Conservation (phyloP, 2,888 invertebrate genomes). For the Hirtodrosophila trivittata region DNA sequence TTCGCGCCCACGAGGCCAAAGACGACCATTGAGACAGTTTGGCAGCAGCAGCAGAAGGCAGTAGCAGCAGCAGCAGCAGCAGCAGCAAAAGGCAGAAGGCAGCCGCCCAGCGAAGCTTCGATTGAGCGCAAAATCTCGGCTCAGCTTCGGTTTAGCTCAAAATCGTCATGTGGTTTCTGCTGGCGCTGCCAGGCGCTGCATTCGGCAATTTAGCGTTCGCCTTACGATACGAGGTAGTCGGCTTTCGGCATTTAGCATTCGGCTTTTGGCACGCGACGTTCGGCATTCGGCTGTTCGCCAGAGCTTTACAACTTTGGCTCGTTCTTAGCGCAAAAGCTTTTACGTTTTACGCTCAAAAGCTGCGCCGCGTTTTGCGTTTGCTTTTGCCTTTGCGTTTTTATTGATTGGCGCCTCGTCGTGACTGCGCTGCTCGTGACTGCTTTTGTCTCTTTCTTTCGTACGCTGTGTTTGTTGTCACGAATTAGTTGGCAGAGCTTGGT, state of each 20-base stretch:
- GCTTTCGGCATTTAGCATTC: conserved; percentile 3
- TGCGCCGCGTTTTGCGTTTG: conserved; percentile 29
- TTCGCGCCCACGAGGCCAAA: conserved; percentile 74
- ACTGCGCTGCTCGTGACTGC: conserved; percentile 19
- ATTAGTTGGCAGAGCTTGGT: conserved; percentile 36
- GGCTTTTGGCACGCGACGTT: neutral
- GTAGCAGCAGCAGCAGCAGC: too few species aligned
- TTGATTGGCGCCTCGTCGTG: conserved; percentile 50
- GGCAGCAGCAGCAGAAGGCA: conserved; percentile 31
- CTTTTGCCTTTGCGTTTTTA: conserved; percentile 41
- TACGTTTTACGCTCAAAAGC: conserved; percentile 65
- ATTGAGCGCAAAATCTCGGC: conserved; percentile 51
- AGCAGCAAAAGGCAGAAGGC: too few species aligned
- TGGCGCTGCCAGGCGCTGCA: conserved; percentile 44
- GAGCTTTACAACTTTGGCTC: conserved; percentile 47
- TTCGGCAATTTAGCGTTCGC: conserved; percentile 22
- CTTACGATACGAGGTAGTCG: conserved; percentile 3
- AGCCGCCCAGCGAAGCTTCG: conserved; percentile 21
- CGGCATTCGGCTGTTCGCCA: conserved; percentile 4
- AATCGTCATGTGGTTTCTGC: conserved; percentile 63
- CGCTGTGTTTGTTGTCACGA: conserved; percentile 23
- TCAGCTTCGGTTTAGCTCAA: conserved; percentile 60
- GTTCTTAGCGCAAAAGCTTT: conserved; percentile 37
- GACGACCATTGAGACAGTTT: conserved; percentile 58
- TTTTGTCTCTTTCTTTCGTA: neutral